These are phyloP conservation scores for Hydrozoanthus gracilis DNA, from an alignment of 92 coral and sea anemone genomes.

Conservation along the genomic window DNA sequence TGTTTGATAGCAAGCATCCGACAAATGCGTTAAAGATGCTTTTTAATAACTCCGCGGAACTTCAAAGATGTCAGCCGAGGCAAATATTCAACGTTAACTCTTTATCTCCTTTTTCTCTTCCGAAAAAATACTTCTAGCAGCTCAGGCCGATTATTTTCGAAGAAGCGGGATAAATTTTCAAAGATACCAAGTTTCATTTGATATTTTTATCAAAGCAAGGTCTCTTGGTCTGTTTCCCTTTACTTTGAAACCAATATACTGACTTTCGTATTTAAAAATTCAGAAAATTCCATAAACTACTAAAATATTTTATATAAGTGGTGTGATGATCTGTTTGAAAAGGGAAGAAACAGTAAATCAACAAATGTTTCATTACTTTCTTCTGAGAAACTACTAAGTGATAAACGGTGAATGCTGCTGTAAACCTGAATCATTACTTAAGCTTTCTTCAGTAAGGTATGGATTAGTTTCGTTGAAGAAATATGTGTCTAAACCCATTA, in stretches of 20 bases:
- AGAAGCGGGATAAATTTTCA: background rate
- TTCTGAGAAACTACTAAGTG: background rate
- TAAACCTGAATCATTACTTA: too few relatives aligned
- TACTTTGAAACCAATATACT: background rate
- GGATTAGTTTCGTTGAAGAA: too few relatives aligned
- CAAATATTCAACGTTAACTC: constrained; percentile 28
- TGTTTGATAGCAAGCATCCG: background rate
- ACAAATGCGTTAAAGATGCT: constrained; percentile 24
- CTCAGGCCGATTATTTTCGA: background rate
- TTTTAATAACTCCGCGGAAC: constrained; percentile 21
- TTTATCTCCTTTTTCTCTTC: background rate
- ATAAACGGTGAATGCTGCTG: too few relatives aligned
- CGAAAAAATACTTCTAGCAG: background rate
- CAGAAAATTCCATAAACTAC: background rate
- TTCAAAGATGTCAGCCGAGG: background rate
- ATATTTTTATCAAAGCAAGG: background rate
- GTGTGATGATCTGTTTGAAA: background rate
- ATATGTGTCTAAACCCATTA: too few relatives aligned
- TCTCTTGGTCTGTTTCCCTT: background rate
- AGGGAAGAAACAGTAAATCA: background rate
- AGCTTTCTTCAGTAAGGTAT: too few relatives aligned
- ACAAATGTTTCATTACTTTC: background rate
- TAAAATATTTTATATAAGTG: background rate
- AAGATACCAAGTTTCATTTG: background rate
- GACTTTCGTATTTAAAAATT: background rate